Conservation (phyloP, 1,140 invertebrate genomes). For the Eumaeus atala region DNA sequence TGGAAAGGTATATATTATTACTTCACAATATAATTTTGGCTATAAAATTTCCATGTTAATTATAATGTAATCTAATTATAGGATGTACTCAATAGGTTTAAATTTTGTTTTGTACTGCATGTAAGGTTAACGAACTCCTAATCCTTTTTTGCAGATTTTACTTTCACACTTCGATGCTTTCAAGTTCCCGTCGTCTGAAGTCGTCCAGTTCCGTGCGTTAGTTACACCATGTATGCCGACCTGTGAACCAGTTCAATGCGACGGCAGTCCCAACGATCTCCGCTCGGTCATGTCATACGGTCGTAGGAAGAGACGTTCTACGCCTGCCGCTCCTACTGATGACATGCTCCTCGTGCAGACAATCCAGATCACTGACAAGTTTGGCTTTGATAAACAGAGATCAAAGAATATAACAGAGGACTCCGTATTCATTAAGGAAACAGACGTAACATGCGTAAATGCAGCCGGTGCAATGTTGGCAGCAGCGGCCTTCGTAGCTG, state of each 20-base stretch:
- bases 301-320: slow-evolving; percentile 78
- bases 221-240: slow-evolving; percentile 94
- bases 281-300: slow-evolving; percentile 88
- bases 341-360: slow-evolving; percentile 91
- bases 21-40: background rate
- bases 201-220: slow-evolving; percentile 94
- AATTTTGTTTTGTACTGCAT: too few relatives aligned
- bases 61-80: too few relatives aligned
- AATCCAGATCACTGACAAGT: slow-evolving; percentile 94
- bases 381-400: slow-evolving; percentile 83
- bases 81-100: too few relatives aligned
- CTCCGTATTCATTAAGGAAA: slow-evolving; percentile 76
- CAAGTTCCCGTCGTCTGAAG: slow-evolving; percentile 95
- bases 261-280: slow-evolving; percentile 86
- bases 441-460: slow-evolving; percentile 81
- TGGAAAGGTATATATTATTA: slow-evolving; percentile 78
- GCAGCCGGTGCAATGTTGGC: slow-evolving; percentile 85
- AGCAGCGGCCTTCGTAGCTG: slow-evolving; percentile 86
- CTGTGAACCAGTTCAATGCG: slow-evolving; percentile 92
- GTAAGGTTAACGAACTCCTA: background rate
- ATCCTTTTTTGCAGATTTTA: slow-evolving; percentile 78
- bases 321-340: slow-evolving; percentile 77
- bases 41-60: background rate
- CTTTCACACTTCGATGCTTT: slow-evolving; percentile 96
- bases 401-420: slow-evolving; percentile 70